phyloP scores from a whole-genome alignment of 2,888 invertebrate genomes.

The Tridacna gigas region DNA sequence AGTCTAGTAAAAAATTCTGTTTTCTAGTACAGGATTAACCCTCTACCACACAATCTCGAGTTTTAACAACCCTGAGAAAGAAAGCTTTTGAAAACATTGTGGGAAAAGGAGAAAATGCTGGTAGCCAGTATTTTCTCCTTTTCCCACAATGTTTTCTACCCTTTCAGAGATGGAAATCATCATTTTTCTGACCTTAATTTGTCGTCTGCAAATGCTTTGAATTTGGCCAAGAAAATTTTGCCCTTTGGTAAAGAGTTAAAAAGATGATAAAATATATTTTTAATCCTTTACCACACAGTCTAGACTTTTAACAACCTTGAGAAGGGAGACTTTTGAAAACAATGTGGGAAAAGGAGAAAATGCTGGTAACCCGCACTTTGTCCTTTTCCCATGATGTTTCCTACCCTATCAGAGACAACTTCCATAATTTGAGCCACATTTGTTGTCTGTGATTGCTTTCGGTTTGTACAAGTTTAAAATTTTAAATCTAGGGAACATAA shows the following conservation, averaged over 20 bases:
- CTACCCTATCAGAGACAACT: too few relatives aligned
- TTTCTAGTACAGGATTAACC: too few relatives aligned
- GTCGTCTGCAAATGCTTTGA: neutral
- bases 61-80: neutral
- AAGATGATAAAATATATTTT: too few relatives aligned
- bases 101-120: neutral
- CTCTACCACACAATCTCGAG: neutral
- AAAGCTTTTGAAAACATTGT: neutral
- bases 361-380: too few relatives aligned
- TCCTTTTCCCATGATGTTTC: too few relatives aligned
- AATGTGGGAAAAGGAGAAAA: too few relatives aligned
- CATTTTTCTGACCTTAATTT: neutral
- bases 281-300: too few relatives aligned
- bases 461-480: neutral
- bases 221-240: constrained; percentile 4
- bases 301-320: too few relatives aligned
- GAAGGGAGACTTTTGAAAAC: too few relatives aligned
- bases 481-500: neutral
- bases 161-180: neutral
- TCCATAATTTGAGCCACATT: too few relatives aligned
- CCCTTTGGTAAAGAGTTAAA: neutral
- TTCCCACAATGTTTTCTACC: neutral
- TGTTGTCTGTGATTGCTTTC: too few relatives aligned
- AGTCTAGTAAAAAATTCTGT: too few relatives aligned
- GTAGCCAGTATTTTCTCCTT: constrained; percentile 3